phyloP scores from a whole-genome alignment of 2,888 invertebrate species.

The Scelioninae gen. 2 region DNA sequence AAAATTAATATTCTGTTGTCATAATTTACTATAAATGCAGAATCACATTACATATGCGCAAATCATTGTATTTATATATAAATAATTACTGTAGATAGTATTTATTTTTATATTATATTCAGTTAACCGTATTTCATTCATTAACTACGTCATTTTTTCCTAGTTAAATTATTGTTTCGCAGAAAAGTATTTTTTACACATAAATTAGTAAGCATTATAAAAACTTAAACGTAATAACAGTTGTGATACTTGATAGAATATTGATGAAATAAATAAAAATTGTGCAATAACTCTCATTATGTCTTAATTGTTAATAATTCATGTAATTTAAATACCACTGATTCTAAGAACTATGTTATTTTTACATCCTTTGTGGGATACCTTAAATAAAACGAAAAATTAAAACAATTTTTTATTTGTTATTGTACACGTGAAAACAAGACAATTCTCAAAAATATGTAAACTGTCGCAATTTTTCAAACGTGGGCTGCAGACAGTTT shows the following conservation, averaged over 20 bases:
- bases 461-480: background rate
- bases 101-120: too few relatives aligned
- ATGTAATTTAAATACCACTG: constrained; percentile 18
- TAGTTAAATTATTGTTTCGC: too few relatives aligned
- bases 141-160: too few relatives aligned
- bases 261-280: constrained; percentile 11
- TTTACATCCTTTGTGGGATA: constrained; percentile 18
- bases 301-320: constrained; percentile 10
- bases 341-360: constrained; percentile 20
- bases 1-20: too few relatives aligned
- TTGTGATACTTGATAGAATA: background rate
- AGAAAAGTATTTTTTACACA: too few relatives aligned
- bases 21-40: background rate
- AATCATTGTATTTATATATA: too few relatives aligned
- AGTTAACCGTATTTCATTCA: too few relatives aligned
- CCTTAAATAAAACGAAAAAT: constrained; percentile 16
- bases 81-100: too few relatives aligned
- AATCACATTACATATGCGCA: too few relatives aligned
- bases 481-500: constrained; percentile 4
- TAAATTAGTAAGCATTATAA: too few relatives aligned
- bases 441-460: background rate
- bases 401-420: background rate
- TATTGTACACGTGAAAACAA: constrained; percentile 1
- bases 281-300: constrained; percentile 4
- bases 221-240: too few relatives aligned